Base-by-base conservation (phyloP, 2,888 invertebrate genomes). In the Alviniconcha strummeri region DNA sequence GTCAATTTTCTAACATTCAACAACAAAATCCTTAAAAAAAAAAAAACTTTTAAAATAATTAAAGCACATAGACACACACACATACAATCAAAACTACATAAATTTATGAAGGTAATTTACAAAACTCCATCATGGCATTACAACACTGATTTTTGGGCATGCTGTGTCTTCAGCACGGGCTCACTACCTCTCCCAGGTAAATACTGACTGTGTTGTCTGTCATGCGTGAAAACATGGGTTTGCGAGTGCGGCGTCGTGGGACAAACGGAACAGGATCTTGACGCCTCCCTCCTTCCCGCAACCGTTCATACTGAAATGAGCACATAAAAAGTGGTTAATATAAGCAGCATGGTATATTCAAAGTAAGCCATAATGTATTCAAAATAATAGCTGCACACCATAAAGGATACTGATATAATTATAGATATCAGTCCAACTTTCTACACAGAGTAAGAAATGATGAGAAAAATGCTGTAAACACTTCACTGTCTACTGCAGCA, bases 241-340 rank as follows among this genome's bases (percentile, higher is more conserved):
- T 52, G n/a, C 71, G 72, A 54, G 9, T 56, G 17, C 82, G 77
- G 15, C 55, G 19, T 52, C 19, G 71, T 5, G 83, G 77, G 15
- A 15, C 78, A 54, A 82, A 64, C 60, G 67, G 19, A 11, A 60
- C 11, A 0, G 81, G 52, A 64, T 79, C 54, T 52, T 54, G 60
- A 17, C 74, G n/a, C 19, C 52, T 84, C 78, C 82, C 75, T 75
- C n/a, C 90, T 89, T 84, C 89, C 86, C 69, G 89, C 79, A 67
- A 17, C 71, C 88, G 87, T 80, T 91, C 91, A 86, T 91, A 91
- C 91, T 91, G 88, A 81, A 90, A 90, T 52, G 57, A 74, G 36
- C 54, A 57, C 60, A 60, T 5, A 55, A 55, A 2, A 55, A 15
- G 55, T 8, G 17, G 4, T 55, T 55, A 55, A 15, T 54, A 7